Evolutionary conservation across 2,797 vertebrate species (phyloP).

Genomic region (Smutsia gigantea): DNA sequence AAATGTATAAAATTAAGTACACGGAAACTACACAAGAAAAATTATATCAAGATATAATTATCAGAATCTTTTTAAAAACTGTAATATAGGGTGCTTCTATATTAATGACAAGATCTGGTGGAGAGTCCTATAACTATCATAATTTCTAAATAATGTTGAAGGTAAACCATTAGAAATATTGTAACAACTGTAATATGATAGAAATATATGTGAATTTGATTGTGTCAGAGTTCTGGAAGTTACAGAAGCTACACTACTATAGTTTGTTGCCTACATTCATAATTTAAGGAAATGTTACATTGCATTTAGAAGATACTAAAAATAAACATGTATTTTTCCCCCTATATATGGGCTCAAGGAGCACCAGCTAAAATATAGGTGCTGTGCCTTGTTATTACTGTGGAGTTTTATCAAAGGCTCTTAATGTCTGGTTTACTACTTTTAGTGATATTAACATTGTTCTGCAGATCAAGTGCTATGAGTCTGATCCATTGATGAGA

Average conservation of each 20-base stretch:
- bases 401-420: not conserved
- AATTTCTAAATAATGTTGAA: not conserved
- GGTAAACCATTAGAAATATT: constrained; percentile 31
- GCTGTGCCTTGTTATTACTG: fast-evolving
- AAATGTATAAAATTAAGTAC: not conserved
- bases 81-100: not conserved
- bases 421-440: not conserved
- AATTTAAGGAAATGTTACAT: not conserved
- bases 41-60: not conserved
- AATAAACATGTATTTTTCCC: not conserved
- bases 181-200: not conserved
- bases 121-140: not conserved
- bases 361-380: not conserved
- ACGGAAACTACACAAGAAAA: not conserved
- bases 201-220: not conserved
- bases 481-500: not conserved
- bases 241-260: not conserved
- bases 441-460: not conserved
- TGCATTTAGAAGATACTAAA: not conserved
- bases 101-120: not conserved
- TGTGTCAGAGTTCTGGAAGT: not conserved
- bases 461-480: not conserved
- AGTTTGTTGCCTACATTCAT: not conserved
- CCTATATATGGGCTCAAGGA: not conserved
- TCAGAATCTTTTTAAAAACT: not conserved